Evolutionary conservation across 1,140 invertebrate species (phyloP).

Genomic region (Oryzaephilus surinamensis): DNA sequence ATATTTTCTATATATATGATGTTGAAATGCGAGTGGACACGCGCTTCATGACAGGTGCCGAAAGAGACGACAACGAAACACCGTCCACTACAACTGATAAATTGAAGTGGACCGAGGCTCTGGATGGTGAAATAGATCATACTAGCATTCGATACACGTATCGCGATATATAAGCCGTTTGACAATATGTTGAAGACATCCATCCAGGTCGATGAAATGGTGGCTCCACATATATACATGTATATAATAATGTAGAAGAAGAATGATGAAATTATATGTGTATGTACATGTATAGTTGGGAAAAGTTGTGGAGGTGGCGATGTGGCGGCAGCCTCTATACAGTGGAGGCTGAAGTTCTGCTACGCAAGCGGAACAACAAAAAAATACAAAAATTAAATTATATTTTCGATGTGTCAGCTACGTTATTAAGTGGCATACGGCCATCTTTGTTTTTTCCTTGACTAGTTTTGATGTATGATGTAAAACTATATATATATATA

Average conservation of each 20-base stretch:
- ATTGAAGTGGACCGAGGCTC: constrained; percentile 26
- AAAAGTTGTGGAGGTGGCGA: no score
- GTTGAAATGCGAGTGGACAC: constrained; percentile 22
- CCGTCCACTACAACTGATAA: constrained; percentile 30
- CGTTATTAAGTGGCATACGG: constrained; percentile 19
- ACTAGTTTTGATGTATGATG: constrained; percentile 21
- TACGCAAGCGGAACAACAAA: constrained; percentile 12
- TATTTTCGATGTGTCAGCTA: constrained; percentile 20
- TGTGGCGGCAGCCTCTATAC: constrained; percentile 7
- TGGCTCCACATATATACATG: constrained; percentile 1
- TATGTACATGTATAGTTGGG: no score
- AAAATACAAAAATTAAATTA: constrained; percentile 22
- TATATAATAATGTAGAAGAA: no score
- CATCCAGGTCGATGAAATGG: constrained; percentile 8
- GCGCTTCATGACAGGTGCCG: constrained; percentile 26
- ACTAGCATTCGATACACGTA: constrained; percentile 29
- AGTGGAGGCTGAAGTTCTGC: constrained; percentile 9
- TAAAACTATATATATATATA: constrained; percentile 22
- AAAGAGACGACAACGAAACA: constrained; percentile 23
- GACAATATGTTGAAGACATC: constrained; percentile 19
- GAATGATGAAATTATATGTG: no score
- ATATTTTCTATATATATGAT: no score
- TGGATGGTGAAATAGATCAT: constrained; percentile 18
- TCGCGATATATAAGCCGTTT: constrained; percentile 24
- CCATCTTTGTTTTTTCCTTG: constrained; percentile 21